A percentile compares a stretch with the other conserved stretches of the same genome.
phyloP scores from a whole-genome alignment of 1,140 invertebrate genomes.

The Macrosteles quadrilineatus region DNA sequence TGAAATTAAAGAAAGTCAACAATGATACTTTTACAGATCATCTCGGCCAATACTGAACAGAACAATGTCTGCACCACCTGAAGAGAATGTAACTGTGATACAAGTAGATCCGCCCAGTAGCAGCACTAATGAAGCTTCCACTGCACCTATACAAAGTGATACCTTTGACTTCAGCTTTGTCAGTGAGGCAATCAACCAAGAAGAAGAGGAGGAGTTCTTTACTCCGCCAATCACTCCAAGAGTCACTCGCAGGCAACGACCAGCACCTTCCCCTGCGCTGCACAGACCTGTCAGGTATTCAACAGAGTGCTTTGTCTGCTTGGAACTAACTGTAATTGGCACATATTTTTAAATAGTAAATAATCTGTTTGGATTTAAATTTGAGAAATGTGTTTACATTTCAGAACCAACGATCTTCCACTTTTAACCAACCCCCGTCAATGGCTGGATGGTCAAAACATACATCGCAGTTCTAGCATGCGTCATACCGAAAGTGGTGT shows the following conservation, averaged over 20 bases:
- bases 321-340: too few species aligned
- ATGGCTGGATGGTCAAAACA: conserved; percentile 7
- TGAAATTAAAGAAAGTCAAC: too few species aligned
- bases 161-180: conserved; percentile 38
- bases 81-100: conserved; percentile 42
- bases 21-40: conserved; percentile 17
- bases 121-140: neutral
- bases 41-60: conserved; percentile 17
- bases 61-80: conserved; percentile 29
- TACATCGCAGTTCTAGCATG: neutral
- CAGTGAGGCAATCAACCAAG: conserved; percentile 28
- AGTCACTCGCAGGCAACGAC: neutral
- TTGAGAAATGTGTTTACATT: too few species aligned
- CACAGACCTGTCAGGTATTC: neutral
- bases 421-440: conserved; percentile 19
- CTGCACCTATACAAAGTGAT: neutral
- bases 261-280: neutral
- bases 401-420: conserved; percentile 9
- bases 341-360: too few species aligned
- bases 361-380: too few species aligned
- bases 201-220: conserved; percentile 35
- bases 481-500: neutral
- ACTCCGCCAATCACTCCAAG: conserved; percentile 38
- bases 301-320: too few species aligned
- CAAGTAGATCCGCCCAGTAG: conserved; percentile 36